Evolutionary conservation across 2,797 vertebrate species (phyloP), one percentile per base, ranked within the genome.

Genomic region (Argentina silus): DNA sequence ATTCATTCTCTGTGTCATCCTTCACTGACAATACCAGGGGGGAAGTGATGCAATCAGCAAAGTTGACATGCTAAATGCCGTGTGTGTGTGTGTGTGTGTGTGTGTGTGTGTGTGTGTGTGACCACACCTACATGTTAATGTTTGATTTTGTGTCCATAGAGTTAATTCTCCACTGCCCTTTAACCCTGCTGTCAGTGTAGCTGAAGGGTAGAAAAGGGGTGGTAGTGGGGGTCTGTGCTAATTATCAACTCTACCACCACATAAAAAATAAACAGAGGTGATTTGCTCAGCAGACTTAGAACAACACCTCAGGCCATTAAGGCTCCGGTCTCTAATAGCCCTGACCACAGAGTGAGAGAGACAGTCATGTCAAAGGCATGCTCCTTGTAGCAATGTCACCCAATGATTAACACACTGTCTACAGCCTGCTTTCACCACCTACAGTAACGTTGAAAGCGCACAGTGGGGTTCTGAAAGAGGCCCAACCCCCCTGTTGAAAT

Each of bases 211-310:
- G 68, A 70, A 74, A 55, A 48, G 62, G 59, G 53, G 45, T 14
- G 27, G 61, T 59, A 70, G 48, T 19, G 67, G 19, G 61, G 57
- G 53, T 68, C 61, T 27, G 65, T 71, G 67, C 75, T 80, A 77
- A 85, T 81, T 83, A 82, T 74, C 61, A 44, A 77, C 68, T 78
- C 57, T 48, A 62, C 43, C 67, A 81, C 74, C 78, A 66, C 70
- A 81, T 76, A 57, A 63, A 84, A 82, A 76, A 76, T 81, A 83
- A 84, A 84, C 78, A 82, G 61, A 64, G 66, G 72, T 15, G 67
- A 77, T 80, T 73, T 77, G 74, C 67, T 80, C 69, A 73, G 72
- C 17, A 48, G 51, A 68, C 66, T 71, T 70, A 57, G 69, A 72
- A 63, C 56, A 81, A 70, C 66, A 74, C 81, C 67, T 69, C 73